Conservation (phyloP, 2,888 invertebrate genomes). For the Atrina japonica region DNA sequence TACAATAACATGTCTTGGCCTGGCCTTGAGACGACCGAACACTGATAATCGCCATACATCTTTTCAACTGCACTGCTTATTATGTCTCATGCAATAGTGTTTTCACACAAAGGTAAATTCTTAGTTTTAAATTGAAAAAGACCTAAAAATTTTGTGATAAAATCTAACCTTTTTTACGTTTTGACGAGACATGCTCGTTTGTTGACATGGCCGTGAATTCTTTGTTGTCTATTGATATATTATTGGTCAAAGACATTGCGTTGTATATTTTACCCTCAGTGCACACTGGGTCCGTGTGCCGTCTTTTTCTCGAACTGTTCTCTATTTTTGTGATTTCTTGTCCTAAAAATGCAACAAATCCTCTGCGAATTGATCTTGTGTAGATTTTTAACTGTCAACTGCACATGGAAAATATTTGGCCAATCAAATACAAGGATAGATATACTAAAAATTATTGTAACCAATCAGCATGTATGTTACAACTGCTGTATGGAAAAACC, state of each 20-base stretch:
- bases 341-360: not conserved
- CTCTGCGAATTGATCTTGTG: not conserved
- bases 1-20: too few relatives aligned
- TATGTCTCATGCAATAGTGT: too few relatives aligned
- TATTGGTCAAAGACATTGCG: slow-evolving; percentile 24
- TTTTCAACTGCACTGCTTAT: too few relatives aligned
- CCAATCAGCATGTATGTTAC: slow-evolving; percentile 17
- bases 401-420: not conserved
- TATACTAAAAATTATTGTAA: too few relatives aligned
- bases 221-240: slow-evolving; percentile 17
- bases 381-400: slow-evolving; percentile 11
- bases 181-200: slow-evolving; percentile 10
- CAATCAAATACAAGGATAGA: too few relatives aligned
- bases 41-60: too few relatives aligned
- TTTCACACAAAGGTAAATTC: too few relatives aligned
- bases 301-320: slow-evolving; percentile 64
- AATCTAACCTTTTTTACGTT: slow-evolving; percentile 21
- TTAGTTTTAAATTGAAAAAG: not conserved
- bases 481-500: not conserved
- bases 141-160: not conserved
- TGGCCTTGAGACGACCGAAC: too few relatives aligned
- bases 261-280: slow-evolving; percentile 28
- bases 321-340: slow-evolving; percentile 64
- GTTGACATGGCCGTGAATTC: slow-evolving; percentile 42
- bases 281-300: slow-evolving; percentile 71